phyloP scores from a whole-genome alignment of 2,797 vertebrate species.

The Epinephelus awoara region DNA sequence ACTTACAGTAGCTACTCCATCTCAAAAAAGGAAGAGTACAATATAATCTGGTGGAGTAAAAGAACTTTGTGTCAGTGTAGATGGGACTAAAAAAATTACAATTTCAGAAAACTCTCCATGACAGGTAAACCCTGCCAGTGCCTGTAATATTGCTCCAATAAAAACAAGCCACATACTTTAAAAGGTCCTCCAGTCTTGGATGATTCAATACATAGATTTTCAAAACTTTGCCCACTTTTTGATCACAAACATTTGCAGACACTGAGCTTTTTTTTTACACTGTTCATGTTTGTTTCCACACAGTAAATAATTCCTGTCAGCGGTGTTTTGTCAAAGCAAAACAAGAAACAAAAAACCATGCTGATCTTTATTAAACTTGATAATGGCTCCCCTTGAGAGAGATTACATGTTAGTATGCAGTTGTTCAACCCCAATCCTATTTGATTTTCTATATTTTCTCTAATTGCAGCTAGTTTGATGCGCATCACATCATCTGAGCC shows the following conservation, averaged over 20 bases:
- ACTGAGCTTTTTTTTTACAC: background rate
- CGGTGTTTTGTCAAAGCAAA: constrained; percentile 28
- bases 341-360: constrained; percentile 11
- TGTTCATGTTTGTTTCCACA: constrained; percentile 6
- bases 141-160: background rate
- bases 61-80: background rate
- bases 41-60: background rate
- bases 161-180: background rate
- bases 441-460: constrained; percentile 26
- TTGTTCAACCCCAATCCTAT: constrained; percentile 6
- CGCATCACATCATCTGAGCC: constrained; percentile 42
- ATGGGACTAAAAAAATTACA: background rate
- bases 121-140: background rate
- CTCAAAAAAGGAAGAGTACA: background rate
- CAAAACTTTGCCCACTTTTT: background rate
- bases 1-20: background rate
- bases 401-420: constrained; percentile 12
- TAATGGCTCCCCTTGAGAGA: constrained; percentile 13
- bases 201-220: constrained; percentile 5
- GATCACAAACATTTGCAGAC: constrained; percentile 3
- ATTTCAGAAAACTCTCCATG: background rate
- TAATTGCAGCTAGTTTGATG: constrained; percentile 38
- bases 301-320: constrained; percentile 4
- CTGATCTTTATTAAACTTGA: constrained; percentile 43
- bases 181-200: too few relatives aligned